Conservation (phyloP, 2,113 vertebrate genomes). For the Nematolebias whitei region DNA sequence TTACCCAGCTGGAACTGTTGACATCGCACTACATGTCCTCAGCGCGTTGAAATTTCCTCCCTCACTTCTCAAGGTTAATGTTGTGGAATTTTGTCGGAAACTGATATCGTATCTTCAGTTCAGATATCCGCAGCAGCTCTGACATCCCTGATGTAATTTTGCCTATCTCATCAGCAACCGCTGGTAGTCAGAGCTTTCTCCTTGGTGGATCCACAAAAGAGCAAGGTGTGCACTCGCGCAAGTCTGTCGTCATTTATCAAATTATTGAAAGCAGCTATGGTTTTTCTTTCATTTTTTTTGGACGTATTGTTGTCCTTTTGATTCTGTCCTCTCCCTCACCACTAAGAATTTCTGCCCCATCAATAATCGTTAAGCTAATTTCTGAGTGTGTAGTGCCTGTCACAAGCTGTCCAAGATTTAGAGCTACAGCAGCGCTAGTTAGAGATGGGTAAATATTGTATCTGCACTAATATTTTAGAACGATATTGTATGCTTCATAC, state of each 20-base stretch:
- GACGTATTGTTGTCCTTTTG: not conserved
- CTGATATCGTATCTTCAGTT: not conserved
- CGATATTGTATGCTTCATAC: not conserved
- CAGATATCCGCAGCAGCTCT: not conserved
- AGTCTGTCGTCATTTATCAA: not conserved
- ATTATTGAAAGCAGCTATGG: not conserved
- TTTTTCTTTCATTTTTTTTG: constrained; percentile 9
- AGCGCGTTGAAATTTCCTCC: not conserved
- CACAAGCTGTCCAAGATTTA: constrained; percentile 7
- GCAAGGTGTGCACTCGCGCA: not conserved
- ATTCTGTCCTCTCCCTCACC: constrained; percentile 6
- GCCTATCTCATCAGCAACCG: constrained; percentile 14
- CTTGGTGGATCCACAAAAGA: not conserved
- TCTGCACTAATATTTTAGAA: constrained; percentile 2
- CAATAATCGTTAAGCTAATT: constrained; percentile 21
- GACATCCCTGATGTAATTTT: constrained; percentile 22
- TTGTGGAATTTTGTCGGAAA: not conserved
- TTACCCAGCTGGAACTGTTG: not conserved
- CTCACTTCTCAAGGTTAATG: not conserved
- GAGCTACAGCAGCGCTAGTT: not conserved
- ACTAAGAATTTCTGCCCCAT: constrained; percentile 11
- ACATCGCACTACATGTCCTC: not conserved
- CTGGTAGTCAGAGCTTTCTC: not conserved
- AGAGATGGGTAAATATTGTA: not conserved
- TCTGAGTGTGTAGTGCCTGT: not conserved